Percentiles rank a stretch among this genome's conserved stretches.
Evolutionary conservation across 2,888 invertebrate species (phyloP).

Genomic region (Elgonia sp.): DNA sequence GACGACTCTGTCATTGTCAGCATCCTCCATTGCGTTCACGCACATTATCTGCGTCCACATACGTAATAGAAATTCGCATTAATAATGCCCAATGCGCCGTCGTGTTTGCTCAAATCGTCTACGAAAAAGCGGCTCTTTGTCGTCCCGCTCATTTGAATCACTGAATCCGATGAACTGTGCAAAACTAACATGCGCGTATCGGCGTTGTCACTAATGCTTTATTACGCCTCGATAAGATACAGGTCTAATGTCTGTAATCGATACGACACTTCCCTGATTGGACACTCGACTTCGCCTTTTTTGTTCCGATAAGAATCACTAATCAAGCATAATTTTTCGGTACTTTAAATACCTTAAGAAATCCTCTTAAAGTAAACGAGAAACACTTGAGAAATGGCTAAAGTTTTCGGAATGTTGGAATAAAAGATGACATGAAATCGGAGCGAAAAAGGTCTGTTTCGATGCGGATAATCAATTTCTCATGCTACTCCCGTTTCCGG

Average conservation of each 20-base stretch:
- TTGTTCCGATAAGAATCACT: neutral
- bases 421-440: neutral
- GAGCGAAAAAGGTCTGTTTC: constrained; percentile 12
- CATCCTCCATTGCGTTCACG: constrained; percentile 44
- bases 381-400: too few species aligned
- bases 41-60: constrained; percentile 50
- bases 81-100: constrained; percentile 23
- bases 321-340: neutral
- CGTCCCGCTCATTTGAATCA: constrained; percentile 40
- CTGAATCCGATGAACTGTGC: constrained; percentile 44
- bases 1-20: constrained; percentile 66
- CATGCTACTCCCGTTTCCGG: constrained; percentile 43
- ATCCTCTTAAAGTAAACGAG: too few species aligned
- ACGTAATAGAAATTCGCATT: constrained; percentile 13
- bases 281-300: neutral
- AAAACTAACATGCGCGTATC: constrained; percentile 9
- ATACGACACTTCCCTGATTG: constrained; percentile 36
- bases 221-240: constrained; percentile 27
- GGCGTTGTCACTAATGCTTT: constrained; percentile 8
- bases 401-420: neutral
- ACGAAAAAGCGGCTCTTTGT: constrained; percentile 51
- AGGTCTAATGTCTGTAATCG: constrained; percentile 14
- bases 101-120: constrained; percentile 14
- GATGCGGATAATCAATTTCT: constrained; percentile 34
- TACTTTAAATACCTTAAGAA: too few species aligned